Evolutionary conservation across 2,797 vertebrate species (phyloP).

Genomic region (Selene dorsalis): DNA sequence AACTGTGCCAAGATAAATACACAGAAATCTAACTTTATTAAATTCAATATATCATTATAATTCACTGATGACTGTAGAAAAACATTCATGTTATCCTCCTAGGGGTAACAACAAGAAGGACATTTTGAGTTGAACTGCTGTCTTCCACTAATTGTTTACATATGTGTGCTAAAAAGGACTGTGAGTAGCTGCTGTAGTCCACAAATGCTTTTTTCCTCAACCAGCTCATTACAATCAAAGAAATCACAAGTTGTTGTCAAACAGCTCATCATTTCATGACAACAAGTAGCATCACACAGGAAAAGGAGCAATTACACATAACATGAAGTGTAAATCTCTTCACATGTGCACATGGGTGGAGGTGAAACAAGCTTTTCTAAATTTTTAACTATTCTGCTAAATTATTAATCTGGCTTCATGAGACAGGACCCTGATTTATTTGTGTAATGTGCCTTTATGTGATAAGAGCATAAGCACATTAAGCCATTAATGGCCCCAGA

Average conservation of each 20-base stretch:
- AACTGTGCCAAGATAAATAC: neutral
- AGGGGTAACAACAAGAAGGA: neutral
- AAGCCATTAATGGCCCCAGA: constrained; percentile 51
- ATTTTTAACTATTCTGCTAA: neutral
- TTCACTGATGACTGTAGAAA: neutral
- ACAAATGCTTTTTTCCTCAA: neutral
- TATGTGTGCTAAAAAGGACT: neutral
- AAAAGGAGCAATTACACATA: neutral
- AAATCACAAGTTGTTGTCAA: neutral
- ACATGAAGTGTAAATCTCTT: neutral
- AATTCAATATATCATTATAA: neutral
- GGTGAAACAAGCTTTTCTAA: neutral
- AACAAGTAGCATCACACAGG: neutral
- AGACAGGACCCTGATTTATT: constrained; percentile 15
- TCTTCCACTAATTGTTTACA: neutral
- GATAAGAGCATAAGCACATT: constrained; percentile 51
- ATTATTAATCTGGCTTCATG: neutral
- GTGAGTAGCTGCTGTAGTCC: neutral
- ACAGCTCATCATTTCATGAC: neutral
- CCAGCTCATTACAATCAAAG: too few relatives aligned
- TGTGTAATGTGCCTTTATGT: constrained; percentile 30
- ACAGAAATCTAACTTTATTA: neutral
- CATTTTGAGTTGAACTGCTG: neutral
- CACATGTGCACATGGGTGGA: neutral
- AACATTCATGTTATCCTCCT: neutral